A percentile compares a stretch with the other conserved stretches of the same genome.
These are phyloP conservation scores for Murina feae DNA, from an alignment of 2,113 vertebrate genomes.

Conservation along the genomic window DNA sequence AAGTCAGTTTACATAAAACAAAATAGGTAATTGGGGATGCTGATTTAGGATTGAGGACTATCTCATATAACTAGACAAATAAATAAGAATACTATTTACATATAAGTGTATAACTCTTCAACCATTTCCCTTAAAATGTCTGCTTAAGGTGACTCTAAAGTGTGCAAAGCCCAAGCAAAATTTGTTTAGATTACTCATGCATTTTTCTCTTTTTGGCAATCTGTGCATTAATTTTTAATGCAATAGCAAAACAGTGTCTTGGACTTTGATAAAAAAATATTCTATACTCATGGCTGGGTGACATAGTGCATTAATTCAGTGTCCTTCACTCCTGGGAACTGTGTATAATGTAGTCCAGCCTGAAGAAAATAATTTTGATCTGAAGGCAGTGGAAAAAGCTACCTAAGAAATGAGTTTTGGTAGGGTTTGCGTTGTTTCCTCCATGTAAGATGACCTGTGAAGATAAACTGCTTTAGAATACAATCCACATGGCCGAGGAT, in stretches of 20 bases:
- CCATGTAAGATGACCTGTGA: constrained; percentile 76
- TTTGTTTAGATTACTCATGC: constrained; percentile 75
- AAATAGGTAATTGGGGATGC: constrained; percentile 51
- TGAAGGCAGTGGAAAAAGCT: constrained; percentile 82
- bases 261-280: constrained; percentile 81
- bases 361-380: constrained; percentile 88
- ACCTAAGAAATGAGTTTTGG: constrained; percentile 86
- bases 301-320: constrained; percentile 87
- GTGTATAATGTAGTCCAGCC: constrained; percentile 86
- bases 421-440: constrained; percentile 81
- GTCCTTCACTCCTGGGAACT: constrained; percentile 87
- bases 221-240: constrained; percentile 85
- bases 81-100: constrained; percentile 69
- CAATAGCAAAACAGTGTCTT: constrained; percentile 81
- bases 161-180: constrained; percentile 67
- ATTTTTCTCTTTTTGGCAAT: constrained; percentile 79
- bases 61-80: constrained; percentile 74
- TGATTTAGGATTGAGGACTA: constrained; percentile 55
- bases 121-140: constrained; percentile 35
- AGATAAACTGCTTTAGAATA: constrained; percentile 82
- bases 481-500: constrained; percentile 69
- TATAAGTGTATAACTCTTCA: constrained; percentile 68
- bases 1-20: constrained; percentile 18
- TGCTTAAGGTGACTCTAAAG: constrained; percentile 58
- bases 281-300: constrained; percentile 82